Percentiles rank a stretch among this genome's conserved stretches.
phyloP scores from a whole-genome alignment of 2,113 vertebrate species.

The Erpornis zantholeuca region DNA sequence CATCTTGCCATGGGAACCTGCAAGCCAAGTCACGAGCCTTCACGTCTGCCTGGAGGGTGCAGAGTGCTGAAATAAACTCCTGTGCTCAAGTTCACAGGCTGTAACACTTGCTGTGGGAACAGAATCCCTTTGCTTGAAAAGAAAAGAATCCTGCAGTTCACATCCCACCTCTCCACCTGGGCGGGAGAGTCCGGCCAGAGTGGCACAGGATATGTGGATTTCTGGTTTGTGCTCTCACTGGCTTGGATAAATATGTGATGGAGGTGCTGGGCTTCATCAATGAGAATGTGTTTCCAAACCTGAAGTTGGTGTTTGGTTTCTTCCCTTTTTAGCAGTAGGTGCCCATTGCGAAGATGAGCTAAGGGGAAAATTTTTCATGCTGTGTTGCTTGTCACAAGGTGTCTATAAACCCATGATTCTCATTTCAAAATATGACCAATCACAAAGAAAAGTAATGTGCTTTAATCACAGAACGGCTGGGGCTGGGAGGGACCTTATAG shows the following conservation, averaged over 20 bases:
- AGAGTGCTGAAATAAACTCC: background rate
- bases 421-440: background rate
- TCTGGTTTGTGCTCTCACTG: background rate
- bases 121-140: background rate
- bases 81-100: background rate
- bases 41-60: background rate
- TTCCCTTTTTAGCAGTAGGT: background rate
- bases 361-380: background rate
- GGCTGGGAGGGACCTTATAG: background rate
- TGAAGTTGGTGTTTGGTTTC: background rate
- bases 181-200: background rate
- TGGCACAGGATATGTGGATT: background rate
- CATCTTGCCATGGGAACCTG: constrained; percentile 11
- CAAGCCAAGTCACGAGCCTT: background rate
- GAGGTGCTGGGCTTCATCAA: background rate
- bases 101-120: background rate
- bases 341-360: background rate
- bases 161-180: fast-evolving
- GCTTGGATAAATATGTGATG: background rate
- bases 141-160: background rate
- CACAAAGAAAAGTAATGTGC: background rate
- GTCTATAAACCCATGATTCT: background rate
- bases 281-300: background rate
- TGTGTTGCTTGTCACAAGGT: background rate
- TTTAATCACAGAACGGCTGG: background rate